Conservation (phyloP, 2,888 invertebrate genomes). For the Drosophila meridionalis region DNA sequence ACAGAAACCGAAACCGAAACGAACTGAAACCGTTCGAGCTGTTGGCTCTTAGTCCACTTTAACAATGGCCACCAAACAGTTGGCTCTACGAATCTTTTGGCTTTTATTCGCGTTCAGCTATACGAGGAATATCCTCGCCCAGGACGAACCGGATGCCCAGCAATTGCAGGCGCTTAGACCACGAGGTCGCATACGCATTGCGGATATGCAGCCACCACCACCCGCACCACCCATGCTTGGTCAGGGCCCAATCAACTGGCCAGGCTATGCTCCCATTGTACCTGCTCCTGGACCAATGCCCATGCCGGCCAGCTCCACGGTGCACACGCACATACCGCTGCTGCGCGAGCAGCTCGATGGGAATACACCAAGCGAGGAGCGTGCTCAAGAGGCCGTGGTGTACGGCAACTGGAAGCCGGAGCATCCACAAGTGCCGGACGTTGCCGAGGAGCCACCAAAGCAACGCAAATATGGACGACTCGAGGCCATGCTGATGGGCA, state of each 20-base stretch:
- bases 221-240: conserved; percentile 16
- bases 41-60: conserved; percentile 39
- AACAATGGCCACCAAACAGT: conserved; percentile 50
- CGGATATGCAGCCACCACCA: conserved; percentile 50
- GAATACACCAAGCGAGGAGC: conserved; percentile 25
- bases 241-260: conserved; percentile 34
- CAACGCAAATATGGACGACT: conserved; percentile 61
- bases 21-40: conserved; percentile 42
- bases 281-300: conserved; percentile 21
- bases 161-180: conserved; percentile 58
- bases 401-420: conserved; percentile 82
- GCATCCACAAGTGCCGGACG: conserved; percentile 64
- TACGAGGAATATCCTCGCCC: conserved; percentile 19
- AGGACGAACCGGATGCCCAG: conserved; percentile 45
- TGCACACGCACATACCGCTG: conserved; percentile 70
- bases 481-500: conserved; percentile 71
- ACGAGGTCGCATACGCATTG: conserved; percentile 69
- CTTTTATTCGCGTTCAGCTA: conserved; percentile 25
- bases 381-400: conserved; percentile 68
- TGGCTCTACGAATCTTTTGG: conserved; percentile 26
- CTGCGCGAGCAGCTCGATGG: conserved; percentile 47
- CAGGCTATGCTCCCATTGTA: conserved; percentile 32
- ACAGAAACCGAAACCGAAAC: conserved; percentile 65
- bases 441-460: conserved; percentile 40
- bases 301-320: conserved; percentile 54